Evolutionary conservation across 2,113 vertebrate species (phyloP), one percentile per base, ranked within the genome.

Genomic region (Brachionichthys hirsutus): DNA sequence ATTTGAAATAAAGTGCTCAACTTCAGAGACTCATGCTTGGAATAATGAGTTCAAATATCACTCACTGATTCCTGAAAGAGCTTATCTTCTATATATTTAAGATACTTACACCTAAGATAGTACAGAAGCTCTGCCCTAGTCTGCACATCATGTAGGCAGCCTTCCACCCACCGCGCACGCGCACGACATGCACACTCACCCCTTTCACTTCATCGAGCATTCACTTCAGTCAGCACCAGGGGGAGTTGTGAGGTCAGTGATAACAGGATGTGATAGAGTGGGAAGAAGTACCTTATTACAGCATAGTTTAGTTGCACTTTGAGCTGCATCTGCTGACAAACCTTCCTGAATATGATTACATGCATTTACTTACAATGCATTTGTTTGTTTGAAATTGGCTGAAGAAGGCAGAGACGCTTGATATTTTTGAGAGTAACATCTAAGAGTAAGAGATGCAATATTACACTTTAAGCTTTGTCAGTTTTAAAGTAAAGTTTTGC

Each of bases 191-290:
- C 70, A 75, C 46, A 42, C 52, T 57, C 57, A 67, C 42, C 50
- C 9, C 46, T 47, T 54, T 67, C 70, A 66, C 58, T 66, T 73
- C 61, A 55, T 62, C 16, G 65, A 70, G 66, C 61, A 70, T 71
- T 64, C 70, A 67, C 69, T 76, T 73, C 73, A 55, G 67, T 84
- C 74, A 83, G 82, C 86, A 82, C 78, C 75, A 81, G 83, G 78
- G 85, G 83, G 85, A 80, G 83, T 70, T 54, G 67, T 66, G 73
- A 80, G 77, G 83, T 79, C 79, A 61, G 54, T 67, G 63, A 61
- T 73, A 60, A 75, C 70, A 35, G 62, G 69, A 70, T 68, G 59
- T 48, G 64, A 68, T 61, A 58, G 73, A 59, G 73, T 57, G 68
- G 42, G 36, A 11, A 6, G 69, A 43, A 18, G 45, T 34, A 50